Percentiles rank a stretch among this genome's conserved stretches.
Evolutionary conservation across 2,113 vertebrate genomes (phyloP).

Genomic region (Micronycteris hirsuta): DNA sequence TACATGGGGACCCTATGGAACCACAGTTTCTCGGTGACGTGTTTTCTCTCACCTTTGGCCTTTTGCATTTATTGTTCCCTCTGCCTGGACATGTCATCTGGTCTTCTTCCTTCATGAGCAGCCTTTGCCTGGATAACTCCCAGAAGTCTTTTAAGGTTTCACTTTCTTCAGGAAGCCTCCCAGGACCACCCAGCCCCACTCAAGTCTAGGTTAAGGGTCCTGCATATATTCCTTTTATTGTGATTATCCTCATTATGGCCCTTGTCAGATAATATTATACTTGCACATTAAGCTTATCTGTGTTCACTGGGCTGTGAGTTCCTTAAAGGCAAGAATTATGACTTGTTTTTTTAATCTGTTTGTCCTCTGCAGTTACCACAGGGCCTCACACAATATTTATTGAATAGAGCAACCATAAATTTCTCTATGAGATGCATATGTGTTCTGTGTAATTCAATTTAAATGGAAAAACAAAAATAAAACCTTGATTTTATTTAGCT

Average conservation of each 20-base stretch:
- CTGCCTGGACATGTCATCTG: background rate
- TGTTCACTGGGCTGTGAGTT: background rate
- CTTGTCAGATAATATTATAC: background rate
- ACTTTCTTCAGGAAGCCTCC: background rate
- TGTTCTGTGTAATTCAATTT: constrained; percentile 13
- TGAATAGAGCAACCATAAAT: background rate
- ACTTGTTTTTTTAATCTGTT: background rate
- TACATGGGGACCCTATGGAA: background rate
- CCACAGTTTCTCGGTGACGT: background rate
- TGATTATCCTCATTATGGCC: background rate
- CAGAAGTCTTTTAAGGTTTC: background rate
- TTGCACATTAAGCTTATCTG: background rate
- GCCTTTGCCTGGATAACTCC: background rate
- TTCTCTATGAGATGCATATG: background rate
- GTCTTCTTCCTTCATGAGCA: background rate
- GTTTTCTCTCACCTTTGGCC: background rate
- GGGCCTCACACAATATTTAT: background rate
- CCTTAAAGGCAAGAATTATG: background rate
- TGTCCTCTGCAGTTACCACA: background rate
- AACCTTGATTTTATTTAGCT: constrained; percentile 2
- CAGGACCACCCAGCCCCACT: background rate
- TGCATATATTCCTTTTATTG: background rate
- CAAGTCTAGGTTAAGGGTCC: background rate
- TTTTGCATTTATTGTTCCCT: background rate
- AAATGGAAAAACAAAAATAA: background rate